Evolutionary conservation across 2,113 vertebrate species (phyloP).

Genomic region (Platanista minor): DNA sequence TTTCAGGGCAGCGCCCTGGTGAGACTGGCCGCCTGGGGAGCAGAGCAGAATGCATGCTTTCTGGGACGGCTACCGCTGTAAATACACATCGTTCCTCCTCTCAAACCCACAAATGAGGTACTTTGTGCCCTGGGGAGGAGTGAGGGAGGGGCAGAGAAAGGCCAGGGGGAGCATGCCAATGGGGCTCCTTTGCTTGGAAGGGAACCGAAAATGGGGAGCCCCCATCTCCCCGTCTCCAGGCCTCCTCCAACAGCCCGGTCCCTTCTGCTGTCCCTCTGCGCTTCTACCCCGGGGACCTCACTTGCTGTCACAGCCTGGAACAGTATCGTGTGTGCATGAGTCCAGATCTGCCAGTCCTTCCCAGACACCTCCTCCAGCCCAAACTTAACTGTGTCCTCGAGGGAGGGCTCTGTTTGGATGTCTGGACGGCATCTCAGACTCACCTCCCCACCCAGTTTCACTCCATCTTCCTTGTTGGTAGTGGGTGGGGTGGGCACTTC

Average conservation of each 20-base stretch:
- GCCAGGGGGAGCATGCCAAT: rapidly evolving
- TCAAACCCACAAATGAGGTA: background rate
- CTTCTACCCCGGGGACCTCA: too few relatives aligned
- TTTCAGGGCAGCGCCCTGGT: too few relatives aligned
- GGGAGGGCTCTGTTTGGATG: background rate
- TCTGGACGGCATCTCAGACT: rapidly evolving
- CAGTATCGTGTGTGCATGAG: rapidly evolving
- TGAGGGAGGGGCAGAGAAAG: background rate
- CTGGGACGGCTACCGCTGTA: rapidly evolving
- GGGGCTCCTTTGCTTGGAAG: background rate
- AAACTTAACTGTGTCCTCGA: background rate
- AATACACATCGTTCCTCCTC: background rate
- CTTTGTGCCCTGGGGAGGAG: background rate
- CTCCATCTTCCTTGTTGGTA: background rate
- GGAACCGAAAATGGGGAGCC: rapidly evolving
- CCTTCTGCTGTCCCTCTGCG: background rate
- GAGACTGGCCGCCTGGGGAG: background rate
- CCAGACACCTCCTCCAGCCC: background rate
- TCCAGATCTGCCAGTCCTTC: rapidly evolving
- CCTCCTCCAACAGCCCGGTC: too few relatives aligned
- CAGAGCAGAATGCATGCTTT: background rate
- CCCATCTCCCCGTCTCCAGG: too few relatives aligned
- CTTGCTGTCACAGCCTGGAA: background rate
- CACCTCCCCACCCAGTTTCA: too few relatives aligned
- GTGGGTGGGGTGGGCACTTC: too few relatives aligned